Conservation (phyloP, 1,140 invertebrate species). For the Solenopsis invicta region DNA sequence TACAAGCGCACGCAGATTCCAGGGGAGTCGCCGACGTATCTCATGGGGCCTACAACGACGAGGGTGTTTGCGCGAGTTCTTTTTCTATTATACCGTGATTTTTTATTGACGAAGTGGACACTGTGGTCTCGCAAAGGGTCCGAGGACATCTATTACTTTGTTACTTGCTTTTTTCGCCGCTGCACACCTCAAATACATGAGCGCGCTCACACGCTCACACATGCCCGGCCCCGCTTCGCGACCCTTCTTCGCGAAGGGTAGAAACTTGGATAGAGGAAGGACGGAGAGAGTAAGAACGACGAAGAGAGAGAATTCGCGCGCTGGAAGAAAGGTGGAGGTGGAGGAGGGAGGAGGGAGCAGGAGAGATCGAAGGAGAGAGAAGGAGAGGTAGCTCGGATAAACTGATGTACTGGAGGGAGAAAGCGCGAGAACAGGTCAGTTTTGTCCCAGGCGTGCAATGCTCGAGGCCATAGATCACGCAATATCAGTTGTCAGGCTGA, state of each 20-base stretch:
- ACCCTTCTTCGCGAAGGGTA: constrained; percentile 71
- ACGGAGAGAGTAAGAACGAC: constrained; percentile 29
- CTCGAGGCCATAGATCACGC: constrained; percentile 86
- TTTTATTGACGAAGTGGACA: constrained; percentile 87
- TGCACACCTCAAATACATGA: constrained; percentile 54
- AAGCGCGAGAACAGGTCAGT: constrained; percentile 74
- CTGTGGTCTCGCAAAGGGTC: constrained; percentile 77
- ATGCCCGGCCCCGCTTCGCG: neutral
- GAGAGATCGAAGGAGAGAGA: neutral
- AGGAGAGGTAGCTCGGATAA: constrained; percentile 28
- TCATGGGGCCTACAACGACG: constrained; percentile 61
- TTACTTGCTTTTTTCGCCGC: constrained; percentile 78
- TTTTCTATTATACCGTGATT: constrained; percentile 86
- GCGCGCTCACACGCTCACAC: constrained; percentile 1
- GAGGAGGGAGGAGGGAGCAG: constrained; percentile 39
- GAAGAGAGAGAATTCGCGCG: constrained; percentile 19
- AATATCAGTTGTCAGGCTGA: constrained; percentile 86
- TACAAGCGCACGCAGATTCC: constrained; percentile 42
- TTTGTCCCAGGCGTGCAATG: constrained; percentile 86
- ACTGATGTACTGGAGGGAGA: constrained; percentile 65
- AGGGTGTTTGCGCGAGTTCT: constrained; percentile 68
- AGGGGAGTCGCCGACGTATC: constrained; percentile 48
- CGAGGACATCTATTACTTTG: constrained; percentile 87
- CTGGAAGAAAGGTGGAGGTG: no score
- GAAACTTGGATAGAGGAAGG: constrained; percentile 71